Evolutionary conservation across 2,888 invertebrate genomes (phyloP).

Genomic region (Parelbella ahira): DNA sequence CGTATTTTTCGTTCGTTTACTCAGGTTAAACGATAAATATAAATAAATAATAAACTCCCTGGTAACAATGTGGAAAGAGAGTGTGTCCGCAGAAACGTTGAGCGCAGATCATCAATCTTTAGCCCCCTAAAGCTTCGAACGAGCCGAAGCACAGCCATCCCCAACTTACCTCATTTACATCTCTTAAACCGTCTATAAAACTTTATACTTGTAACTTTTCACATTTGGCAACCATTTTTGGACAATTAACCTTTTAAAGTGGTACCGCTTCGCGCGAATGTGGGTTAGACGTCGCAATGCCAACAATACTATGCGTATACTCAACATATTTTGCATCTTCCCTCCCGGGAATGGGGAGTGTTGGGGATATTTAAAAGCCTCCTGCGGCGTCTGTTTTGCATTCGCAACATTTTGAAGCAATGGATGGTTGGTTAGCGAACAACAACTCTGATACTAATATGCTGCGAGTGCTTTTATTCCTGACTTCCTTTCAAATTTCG

Average conservation of each 20-base stretch:
- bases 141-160: conserved; percentile 16
- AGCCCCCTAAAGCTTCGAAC: conserved; percentile 14
- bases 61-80: too few relatives aligned
- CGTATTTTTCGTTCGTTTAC: too few relatives aligned
- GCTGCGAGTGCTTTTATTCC: conserved; percentile 3
- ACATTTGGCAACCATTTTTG: conserved; percentile 50
- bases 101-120: conserved; percentile 20
- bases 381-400: conserved; percentile 8
- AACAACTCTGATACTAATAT: conserved; percentile 18
- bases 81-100: too few relatives aligned
- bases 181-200: conserved; percentile 36
- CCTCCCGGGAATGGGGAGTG: neutral
- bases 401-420: conserved; percentile 17
- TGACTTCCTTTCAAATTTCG: too few relatives aligned
- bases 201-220: conserved; percentile 43
- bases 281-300: conserved; percentile 23
- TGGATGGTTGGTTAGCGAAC: conserved; percentile 19
- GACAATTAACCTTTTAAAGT: conserved; percentile 50
- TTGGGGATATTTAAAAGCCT: conserved; percentile 1
- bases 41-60: too few relatives aligned
- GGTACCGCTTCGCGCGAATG: conserved; percentile 33
- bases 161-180: conserved; percentile 32
- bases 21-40: too few relatives aligned
- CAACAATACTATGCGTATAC: conserved; percentile 1
- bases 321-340: conserved; percentile 7